Percentiles rank a stretch among this genome's conserved stretches.
These are phyloP conservation scores for Hemitrygon akajei DNA, from an alignment of 2,797 vertebrate genomes.

Conservation along the genomic window DNA sequence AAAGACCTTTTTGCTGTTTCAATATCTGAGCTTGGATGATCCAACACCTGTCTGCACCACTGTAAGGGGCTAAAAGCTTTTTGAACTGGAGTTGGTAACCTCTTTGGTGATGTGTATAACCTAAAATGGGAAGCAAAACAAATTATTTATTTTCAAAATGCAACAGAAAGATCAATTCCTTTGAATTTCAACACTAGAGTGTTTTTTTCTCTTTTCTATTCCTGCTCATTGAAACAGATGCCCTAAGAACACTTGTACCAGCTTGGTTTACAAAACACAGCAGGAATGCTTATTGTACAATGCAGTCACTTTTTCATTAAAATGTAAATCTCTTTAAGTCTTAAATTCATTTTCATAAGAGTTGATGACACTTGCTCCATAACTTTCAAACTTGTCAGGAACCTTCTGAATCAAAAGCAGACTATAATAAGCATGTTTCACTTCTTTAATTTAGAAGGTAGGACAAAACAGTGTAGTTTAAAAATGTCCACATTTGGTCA, in stretches of 20 bases:
- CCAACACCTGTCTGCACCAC: constrained; percentile 93
- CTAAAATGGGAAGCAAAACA: constrained; percentile 54
- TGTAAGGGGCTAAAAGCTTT: constrained; percentile 82
- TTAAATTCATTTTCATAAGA: not conserved
- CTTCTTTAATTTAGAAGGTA: no score
- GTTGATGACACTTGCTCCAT: not conserved
- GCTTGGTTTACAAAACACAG: not conserved
- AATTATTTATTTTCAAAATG: not conserved
- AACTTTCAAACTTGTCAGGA: not conserved
- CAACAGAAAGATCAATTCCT: not conserved
- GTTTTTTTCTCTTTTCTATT: not conserved
- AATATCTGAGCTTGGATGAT: constrained; percentile 92
- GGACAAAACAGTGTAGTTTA: not conserved
- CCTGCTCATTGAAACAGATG: not conserved
- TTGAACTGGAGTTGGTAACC: constrained; percentile 77
- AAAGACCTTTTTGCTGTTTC: constrained; percentile 94
- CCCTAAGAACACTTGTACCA: not conserved
- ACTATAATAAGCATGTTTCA: not conserved
- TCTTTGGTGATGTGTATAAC: constrained; percentile 85
- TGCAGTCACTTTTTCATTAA: not conserved
- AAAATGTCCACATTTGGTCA: not conserved
- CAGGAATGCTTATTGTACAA: not conserved
- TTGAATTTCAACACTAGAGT: not conserved
- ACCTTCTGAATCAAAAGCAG: not conserved
- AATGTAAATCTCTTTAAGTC: not conserved